Evolutionary conservation across 2,797 vertebrate species (phyloP).

Genomic region (Natrix natrix): DNA sequence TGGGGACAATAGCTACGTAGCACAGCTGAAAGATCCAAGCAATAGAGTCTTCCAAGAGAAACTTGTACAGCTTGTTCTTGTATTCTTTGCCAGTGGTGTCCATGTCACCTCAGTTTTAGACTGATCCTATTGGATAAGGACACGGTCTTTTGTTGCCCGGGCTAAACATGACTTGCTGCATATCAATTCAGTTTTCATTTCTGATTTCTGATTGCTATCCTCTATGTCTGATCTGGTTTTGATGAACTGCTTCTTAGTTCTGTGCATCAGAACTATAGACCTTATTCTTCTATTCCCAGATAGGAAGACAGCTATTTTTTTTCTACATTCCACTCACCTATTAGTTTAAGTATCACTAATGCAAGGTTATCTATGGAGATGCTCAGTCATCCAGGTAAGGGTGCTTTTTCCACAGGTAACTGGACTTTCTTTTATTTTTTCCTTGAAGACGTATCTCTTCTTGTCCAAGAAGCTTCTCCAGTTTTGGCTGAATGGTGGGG

Average conservation of each 20-base stretch:
- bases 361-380: background rate
- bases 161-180: background rate
- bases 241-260: background rate
- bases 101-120: background rate
- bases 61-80: background rate
- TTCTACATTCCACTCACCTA: background rate
- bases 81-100: background rate
- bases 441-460: background rate
- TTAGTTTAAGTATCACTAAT: background rate
- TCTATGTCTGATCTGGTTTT: background rate
- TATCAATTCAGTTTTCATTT: background rate
- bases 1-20: background rate
- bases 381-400: background rate
- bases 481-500: background rate
- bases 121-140: background rate
- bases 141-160: background rate
- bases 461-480: background rate
- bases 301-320: background rate
- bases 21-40: background rate
- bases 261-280: background rate
- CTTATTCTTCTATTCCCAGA: background rate
- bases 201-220: background rate
- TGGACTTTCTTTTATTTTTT: background rate
- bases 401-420: background rate
- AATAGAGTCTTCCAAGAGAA: background rate